These are phyloP conservation scores for Falco peregrinus DNA, from an alignment of 2,797 vertebrate genomes.

Conservation along the genomic window DNA sequence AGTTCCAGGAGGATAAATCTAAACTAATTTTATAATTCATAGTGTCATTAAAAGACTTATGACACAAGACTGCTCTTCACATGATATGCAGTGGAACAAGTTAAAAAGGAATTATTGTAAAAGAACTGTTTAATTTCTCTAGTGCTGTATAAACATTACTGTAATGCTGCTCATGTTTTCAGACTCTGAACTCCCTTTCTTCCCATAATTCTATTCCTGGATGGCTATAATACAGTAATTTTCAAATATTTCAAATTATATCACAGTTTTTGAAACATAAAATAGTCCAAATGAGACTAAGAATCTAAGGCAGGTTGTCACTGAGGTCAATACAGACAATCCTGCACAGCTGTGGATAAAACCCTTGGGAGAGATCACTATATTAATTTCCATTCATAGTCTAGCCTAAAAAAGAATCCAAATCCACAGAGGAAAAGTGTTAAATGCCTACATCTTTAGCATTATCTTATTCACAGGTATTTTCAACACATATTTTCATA, in stretches of 20 bases:
- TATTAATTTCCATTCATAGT: not conserved
- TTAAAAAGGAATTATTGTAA: not conserved
- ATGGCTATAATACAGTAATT: not conserved
- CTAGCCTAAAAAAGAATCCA: not conserved
- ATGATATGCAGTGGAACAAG: not conserved
- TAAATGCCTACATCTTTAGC: not conserved
- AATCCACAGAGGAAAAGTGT: not conserved
- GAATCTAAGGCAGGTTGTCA: not conserved
- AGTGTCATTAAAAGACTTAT: not conserved
- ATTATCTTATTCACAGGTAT: not conserved
- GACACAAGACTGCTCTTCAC: not conserved
- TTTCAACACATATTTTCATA: not conserved
- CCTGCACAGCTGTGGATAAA: not conserved
- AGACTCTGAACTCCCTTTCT: not conserved
- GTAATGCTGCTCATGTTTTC: not conserved
- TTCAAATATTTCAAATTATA: not conserved
- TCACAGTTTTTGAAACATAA: not conserved
- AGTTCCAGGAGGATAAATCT: not conserved
- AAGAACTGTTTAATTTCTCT: not conserved
- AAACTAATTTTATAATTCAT: not conserved
- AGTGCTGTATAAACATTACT: not conserved
- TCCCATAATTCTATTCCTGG: not conserved
- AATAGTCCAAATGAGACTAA: not conserved
- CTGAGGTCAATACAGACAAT: not conserved
- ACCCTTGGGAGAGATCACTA: not conserved